These are phyloP conservation scores for Perodicticus potto DNA, from an alignment of 2,797 vertebrate genomes.

Conservation along the genomic window DNA sequence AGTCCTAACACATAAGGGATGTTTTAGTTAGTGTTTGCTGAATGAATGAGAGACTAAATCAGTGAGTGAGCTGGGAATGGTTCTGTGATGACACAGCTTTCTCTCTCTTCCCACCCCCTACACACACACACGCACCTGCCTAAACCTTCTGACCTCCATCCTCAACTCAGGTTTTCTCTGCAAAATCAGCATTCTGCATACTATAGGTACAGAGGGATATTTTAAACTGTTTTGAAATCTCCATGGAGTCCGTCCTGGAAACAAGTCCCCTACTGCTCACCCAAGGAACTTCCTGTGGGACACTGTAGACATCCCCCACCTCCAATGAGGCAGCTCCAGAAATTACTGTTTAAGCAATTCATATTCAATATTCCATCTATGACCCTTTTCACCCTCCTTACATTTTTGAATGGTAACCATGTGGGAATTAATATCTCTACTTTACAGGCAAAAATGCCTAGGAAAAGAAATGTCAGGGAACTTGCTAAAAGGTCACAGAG, in stretches of 20 bases:
- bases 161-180: background rate
- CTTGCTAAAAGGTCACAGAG: background rate
- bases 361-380: background rate
- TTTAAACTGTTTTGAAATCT: background rate
- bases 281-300: background rate
- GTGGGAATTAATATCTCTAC: background rate
- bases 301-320: too few species aligned
- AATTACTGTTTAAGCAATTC: background rate
- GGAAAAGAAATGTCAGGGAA: background rate
- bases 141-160: background rate
- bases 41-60: background rate
- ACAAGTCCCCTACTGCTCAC: background rate
- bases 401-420: background rate
- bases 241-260: background rate
- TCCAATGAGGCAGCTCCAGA: background rate
- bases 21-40: background rate
- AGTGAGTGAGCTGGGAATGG: background rate
- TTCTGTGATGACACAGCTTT: background rate
- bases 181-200: background rate
- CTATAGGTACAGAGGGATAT: background rate
- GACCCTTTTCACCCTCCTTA: background rate
- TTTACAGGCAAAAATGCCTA: background rate
- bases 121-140: background rate
- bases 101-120: too few species aligned
- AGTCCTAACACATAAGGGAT: background rate